Evolutionary conservation across 2,888 invertebrate genomes (phyloP), one percentile per base, ranked within the genome.

Genomic region (Dicranocentrus wangi): DNA sequence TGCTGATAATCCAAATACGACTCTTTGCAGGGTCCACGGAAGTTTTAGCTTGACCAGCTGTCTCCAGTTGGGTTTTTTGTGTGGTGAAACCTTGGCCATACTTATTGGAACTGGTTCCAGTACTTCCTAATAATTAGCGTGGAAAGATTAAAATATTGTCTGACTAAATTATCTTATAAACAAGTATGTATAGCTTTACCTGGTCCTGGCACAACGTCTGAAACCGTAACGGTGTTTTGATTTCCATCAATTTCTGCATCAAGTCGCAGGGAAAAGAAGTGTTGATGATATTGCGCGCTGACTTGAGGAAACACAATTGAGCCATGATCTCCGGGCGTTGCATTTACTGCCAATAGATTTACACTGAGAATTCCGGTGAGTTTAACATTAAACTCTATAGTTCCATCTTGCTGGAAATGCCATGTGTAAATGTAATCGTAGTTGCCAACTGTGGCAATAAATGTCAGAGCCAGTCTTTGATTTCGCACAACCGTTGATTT

Each of bases 351-450:
- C 2, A 81, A n/a, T 2, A 81, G 39, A 28, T 72, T 63, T 0
- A 58, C 28, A 10, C 39, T 63, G 13, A 83, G 1, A 1, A 81
- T 77, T 19, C 83, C 83, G 0, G 83, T 66, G 0, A 78, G 25
- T n/a, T 69, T 28, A 1, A 73, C 71, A 32, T 72, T 23, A 2
- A 81, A 66, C 61, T 83, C 76, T 7, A 83, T 71, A 0, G 76
- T 42, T 1, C 70, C 83, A 58, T 83, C 82, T 65, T 83, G 83
- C 17, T 81, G 73, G 28, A 83, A 81, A 21, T 61, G 15, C 83
- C 83, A 83, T 8, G 51, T 53, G 53, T 72, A 81, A 17, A 78
- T 21, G 32, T 81, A 83, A n/a, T 83, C 81, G 43, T 83, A 83
- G 42, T 83, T 83, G 3, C 81, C 81, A 7, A 75, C 42, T 0